Percentiles rank a stretch among this genome's conserved stretches.
These are phyloP conservation scores for Phytoseiulus persimilis DNA, from an alignment of 2,888 invertebrate species.

Conservation along the genomic window DNA sequence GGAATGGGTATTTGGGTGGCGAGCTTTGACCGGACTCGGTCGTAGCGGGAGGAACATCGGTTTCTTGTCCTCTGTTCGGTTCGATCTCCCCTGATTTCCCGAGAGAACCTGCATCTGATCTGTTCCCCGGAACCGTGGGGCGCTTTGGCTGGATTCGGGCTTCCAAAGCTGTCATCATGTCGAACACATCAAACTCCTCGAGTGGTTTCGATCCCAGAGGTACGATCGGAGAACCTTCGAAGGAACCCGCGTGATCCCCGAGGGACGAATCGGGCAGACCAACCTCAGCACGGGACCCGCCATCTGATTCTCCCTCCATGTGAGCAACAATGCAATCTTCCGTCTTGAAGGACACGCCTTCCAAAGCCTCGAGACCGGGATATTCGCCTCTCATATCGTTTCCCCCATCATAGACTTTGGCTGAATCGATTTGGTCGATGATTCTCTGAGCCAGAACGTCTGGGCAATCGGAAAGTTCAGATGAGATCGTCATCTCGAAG, in stretches of 20 bases:
- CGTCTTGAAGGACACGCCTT: no score
- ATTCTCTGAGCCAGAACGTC: background rate
- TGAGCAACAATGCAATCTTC: no score
- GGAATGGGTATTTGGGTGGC: no score
- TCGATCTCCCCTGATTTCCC: no score
- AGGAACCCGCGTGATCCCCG: background rate
- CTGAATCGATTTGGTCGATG: background rate
- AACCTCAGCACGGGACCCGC: background rate
- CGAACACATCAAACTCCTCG: background rate
- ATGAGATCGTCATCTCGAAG: background rate
- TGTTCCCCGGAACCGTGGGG: background rate
- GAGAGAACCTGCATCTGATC: no score
- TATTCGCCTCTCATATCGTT: background rate
- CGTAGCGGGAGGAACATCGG: no score
- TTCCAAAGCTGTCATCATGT: conserved; percentile 8
- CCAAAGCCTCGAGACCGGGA: no score
- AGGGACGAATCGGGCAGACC: background rate
- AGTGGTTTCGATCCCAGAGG: background rate
- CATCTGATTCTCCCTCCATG: background rate
- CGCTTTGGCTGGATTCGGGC: background rate
- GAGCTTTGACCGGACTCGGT: no score
- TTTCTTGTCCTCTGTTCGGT: no score
- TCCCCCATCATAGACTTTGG: background rate
- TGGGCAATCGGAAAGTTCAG: background rate
- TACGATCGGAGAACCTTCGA: background rate